A percentile compares a stretch with the other conserved stretches of the same genome.
These are phyloP conservation scores for Melanostigma gelatinosum DNA, from an alignment of 2,113 vertebrate genomes.

Conservation along the genomic window DNA sequence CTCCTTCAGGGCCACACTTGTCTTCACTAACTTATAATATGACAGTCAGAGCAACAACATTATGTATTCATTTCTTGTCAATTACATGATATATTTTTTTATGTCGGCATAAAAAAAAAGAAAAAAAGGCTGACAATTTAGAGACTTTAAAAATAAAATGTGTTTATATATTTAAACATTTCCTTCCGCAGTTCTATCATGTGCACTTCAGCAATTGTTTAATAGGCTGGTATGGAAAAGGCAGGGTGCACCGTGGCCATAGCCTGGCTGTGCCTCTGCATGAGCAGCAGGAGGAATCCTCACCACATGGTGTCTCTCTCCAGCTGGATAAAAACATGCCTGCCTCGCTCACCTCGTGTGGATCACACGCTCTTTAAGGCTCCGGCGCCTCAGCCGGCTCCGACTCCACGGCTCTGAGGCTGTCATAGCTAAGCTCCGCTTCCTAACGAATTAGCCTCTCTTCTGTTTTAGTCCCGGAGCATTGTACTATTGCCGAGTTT, in stretches of 20 bases:
- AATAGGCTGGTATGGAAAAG: slow-evolving; percentile 22
- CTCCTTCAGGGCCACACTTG: slow-evolving; percentile 57
- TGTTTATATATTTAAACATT: background rate
- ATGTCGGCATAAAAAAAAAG: background rate
- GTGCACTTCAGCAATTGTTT: slow-evolving; percentile 4
- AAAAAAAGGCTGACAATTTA: background rate
- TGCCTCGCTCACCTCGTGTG: slow-evolving; percentile 56
- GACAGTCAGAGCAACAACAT: slow-evolving; percentile 29
- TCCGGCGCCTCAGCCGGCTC: slow-evolving; percentile 47
- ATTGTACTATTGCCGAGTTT: slow-evolving; percentile 49
- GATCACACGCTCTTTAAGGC: slow-evolving; percentile 60
- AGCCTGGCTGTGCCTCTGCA: slow-evolving; percentile 50
- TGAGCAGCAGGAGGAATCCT: slow-evolving; percentile 74
- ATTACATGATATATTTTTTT: background rate
- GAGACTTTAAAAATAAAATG: background rate
- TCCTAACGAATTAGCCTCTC: slow-evolving; percentile 63
- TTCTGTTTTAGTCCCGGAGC: slow-evolving; percentile 53
- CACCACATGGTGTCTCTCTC: slow-evolving; percentile 88
- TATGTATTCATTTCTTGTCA: slow-evolving; percentile 39
- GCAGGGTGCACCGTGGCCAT: slow-evolving; percentile 12
- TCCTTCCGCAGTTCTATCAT: background rate
- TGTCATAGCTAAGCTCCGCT: slow-evolving; percentile 57
- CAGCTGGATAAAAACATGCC: slow-evolving; percentile 80
- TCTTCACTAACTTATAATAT: slow-evolving; percentile 49
- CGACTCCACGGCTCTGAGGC: slow-evolving; percentile 48